phyloP scores from a whole-genome alignment of 2,113 vertebrate species.

The Leucosticte australis region DNA sequence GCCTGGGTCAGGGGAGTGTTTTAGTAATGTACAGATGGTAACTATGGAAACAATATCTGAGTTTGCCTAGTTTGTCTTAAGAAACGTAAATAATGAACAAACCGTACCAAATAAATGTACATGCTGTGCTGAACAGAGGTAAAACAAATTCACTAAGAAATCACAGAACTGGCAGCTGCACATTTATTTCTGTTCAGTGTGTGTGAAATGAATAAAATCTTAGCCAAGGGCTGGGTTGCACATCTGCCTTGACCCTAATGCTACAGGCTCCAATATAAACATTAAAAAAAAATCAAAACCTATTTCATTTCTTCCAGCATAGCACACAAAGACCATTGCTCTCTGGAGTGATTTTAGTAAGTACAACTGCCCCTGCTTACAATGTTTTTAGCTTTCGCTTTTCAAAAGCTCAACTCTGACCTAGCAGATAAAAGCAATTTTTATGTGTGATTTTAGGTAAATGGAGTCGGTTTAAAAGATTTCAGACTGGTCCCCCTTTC shows the following conservation, averaged over 20 bases:
- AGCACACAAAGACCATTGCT: neutral
- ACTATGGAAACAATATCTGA: slow-evolving; percentile 35
- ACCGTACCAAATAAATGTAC: neutral
- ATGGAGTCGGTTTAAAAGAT: neutral
- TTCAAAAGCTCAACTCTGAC: neutral
- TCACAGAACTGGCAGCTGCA: neutral
- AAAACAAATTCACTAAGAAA: neutral
- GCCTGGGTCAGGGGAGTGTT: neutral
- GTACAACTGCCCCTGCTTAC: neutral
- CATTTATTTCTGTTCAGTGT: neutral
- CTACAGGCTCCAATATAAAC: neutral
- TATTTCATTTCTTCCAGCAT: neutral
- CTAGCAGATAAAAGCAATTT: neutral
- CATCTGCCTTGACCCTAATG: slow-evolving; percentile 13
- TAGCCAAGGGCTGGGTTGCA: neutral
- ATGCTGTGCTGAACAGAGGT: neutral
- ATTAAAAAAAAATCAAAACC: neutral
- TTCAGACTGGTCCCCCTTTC: neutral
- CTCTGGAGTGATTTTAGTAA: neutral
- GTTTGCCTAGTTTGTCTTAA: neutral
- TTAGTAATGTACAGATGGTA: neutral
- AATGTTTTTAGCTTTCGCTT: neutral
- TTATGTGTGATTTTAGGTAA: neutral
- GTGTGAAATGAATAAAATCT: neutral
- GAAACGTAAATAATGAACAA: slow-evolving; percentile 16